Conservation (phyloP, 2,797 vertebrate species). For the Linurgus olivaceus region DNA sequence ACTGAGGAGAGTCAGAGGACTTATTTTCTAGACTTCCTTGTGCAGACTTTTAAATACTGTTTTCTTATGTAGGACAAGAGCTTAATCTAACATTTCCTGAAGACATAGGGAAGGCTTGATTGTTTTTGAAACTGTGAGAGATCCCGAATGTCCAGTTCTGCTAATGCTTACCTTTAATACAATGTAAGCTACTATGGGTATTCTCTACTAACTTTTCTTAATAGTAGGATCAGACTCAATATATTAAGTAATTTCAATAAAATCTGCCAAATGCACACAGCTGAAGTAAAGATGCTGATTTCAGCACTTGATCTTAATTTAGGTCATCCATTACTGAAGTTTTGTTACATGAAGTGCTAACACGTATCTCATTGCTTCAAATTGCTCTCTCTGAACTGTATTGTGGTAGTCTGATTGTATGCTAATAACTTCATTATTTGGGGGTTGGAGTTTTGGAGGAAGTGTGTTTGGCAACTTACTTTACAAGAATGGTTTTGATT, state of each 20-base stretch:
- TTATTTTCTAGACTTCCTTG: not conserved
- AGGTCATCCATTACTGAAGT: not conserved
- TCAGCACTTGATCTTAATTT: not conserved
- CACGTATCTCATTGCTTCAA: not conserved
- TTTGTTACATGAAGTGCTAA: not conserved
- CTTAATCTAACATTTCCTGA: not conserved
- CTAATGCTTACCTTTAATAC: not conserved
- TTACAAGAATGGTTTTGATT: not conserved
- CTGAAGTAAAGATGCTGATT: not conserved
- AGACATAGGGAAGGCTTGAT: not conserved
- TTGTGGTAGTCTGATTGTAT: not conserved
- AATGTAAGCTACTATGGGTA: not conserved
- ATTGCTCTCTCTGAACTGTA: not conserved
- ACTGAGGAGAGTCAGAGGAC: not conserved
- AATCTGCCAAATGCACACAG: not conserved
- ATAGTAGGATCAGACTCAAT: not conserved
- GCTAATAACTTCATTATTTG: slow-evolving; percentile 10
- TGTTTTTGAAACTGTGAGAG: not conserved
- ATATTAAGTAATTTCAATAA: not conserved
- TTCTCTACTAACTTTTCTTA: not conserved
- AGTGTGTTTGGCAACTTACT: not conserved
- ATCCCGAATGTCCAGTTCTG: not conserved
- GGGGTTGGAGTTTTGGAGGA: not conserved
- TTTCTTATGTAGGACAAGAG: not conserved
- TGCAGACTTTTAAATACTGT: not conserved